Evolutionary conservation across 2,797 vertebrate genomes (phyloP).

Genomic region (Emys orbicularis): DNA sequence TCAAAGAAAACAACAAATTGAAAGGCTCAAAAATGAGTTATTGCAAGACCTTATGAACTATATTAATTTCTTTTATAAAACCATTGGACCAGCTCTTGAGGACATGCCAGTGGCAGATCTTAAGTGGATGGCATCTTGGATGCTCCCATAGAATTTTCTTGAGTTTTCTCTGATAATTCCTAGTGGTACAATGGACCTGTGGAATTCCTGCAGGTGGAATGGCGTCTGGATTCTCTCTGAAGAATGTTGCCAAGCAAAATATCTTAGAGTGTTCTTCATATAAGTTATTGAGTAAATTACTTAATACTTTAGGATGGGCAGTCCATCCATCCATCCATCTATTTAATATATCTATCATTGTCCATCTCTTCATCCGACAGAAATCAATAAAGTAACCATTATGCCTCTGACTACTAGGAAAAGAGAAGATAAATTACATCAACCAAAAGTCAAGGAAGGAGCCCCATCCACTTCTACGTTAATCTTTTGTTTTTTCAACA

Average conservation of each 20-base stretch:
- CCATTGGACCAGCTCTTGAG: neutral
- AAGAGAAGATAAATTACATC: neutral
- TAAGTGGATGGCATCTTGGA: neutral
- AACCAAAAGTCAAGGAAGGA: rapidly evolving
- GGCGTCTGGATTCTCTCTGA: neutral
- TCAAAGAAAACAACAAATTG: neutral
- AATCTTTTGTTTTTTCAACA: neutral
- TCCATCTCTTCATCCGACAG: neutral
- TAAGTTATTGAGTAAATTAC: neutral
- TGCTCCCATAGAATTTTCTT: neutral
- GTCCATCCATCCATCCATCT: neutral
- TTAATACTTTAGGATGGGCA: neutral
- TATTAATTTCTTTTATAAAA: neutral
- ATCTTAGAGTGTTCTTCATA: neutral
- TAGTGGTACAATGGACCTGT: neutral
- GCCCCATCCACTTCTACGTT: neutral
- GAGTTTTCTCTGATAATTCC: neutral
- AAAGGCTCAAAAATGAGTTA: neutral
- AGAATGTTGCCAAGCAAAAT: neutral
- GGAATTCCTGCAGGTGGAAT: neutral
- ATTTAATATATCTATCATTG: neutral
- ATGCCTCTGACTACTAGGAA: neutral
- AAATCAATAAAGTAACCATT: neutral
- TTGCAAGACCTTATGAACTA: neutral
- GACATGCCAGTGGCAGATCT: neutral